These are phyloP conservation scores for Microplitis demolitor DNA, from an alignment of 1,140 invertebrate genomes.

Conservation along the genomic window DNA sequence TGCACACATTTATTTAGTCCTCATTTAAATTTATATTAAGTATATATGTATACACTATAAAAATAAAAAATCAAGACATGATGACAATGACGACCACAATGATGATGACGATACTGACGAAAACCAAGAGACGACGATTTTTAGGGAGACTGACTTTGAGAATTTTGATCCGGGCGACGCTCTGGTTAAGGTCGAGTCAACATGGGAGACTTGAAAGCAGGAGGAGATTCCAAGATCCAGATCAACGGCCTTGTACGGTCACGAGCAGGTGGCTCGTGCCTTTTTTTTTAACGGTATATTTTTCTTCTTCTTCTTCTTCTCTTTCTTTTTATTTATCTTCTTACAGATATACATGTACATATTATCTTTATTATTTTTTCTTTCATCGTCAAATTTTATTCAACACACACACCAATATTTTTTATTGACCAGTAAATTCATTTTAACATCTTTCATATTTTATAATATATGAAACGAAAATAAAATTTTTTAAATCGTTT, in stretches of 20 bases:
- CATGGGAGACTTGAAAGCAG: conserved; percentile 33
- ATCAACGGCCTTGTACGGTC: conserved; percentile 57
- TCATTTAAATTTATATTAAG: conserved; percentile 13
- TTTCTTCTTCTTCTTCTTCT: conserved; percentile 35
- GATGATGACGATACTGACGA: not conserved
- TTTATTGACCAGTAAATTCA: too few relatives aligned
- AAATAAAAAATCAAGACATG: not conserved
- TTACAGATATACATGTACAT: not conserved
- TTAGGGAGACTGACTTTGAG: not conserved
- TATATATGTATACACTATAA: not conserved
- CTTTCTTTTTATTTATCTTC: conserved; percentile 37
- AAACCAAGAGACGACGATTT: not conserved
- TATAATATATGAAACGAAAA: too few relatives aligned
- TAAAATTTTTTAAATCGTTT: too few relatives aligned
- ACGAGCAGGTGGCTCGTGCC: conserved; percentile 50
- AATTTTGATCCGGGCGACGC: conserved; percentile 12
- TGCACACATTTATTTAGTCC: conserved; percentile 31
- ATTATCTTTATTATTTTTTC: not conserved
- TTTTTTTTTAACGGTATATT: conserved; percentile 38
- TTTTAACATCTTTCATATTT: too few relatives aligned
- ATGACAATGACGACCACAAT: too few relatives aligned
- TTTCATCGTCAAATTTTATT: too few relatives aligned
- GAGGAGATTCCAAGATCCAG: conserved; percentile 31
- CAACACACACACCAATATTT: too few relatives aligned
- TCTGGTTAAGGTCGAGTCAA: conserved; percentile 48